These are phyloP conservation scores for Pelosia muscerda DNA, from an alignment of 2,888 invertebrate species.

Conservation along the genomic window DNA sequence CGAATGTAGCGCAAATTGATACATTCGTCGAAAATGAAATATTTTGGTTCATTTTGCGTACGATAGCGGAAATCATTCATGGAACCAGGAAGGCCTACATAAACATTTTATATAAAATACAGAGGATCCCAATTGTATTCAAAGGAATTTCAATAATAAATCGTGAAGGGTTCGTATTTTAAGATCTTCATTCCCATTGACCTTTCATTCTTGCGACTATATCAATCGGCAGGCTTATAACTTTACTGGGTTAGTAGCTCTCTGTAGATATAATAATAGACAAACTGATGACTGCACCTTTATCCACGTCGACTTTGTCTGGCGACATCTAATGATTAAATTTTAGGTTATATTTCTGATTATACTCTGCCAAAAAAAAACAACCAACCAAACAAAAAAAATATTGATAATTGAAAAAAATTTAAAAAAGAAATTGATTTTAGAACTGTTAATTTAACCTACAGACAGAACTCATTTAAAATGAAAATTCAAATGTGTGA, in stretches of 20 bases:
- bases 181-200: slow-evolving; percentile 44
- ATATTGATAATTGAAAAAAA: no score
- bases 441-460: no score
- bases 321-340: no score
- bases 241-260: slow-evolving; percentile 14
- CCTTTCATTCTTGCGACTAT: slow-evolving; percentile 43
- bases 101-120: slow-evolving; percentile 44
- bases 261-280: slow-evolving; percentile 24
- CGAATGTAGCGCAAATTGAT: slow-evolving; percentile 20
- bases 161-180: slow-evolving; percentile 45
- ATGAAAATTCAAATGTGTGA: no score
- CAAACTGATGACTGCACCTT: no score
- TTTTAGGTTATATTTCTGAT: no score
- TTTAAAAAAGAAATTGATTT: no score
- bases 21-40: slow-evolving; percentile 27
- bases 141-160: slow-evolving; percentile 48
- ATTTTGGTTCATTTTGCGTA: slow-evolving; percentile 29
- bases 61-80: slow-evolving; percentile 31
- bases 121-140: slow-evolving; percentile 38
- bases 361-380: no score
- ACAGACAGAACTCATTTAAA: no score
- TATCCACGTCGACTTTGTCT: no score
- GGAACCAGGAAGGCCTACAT: slow-evolving; percentile 26
- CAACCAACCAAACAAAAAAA: no score
- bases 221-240: slow-evolving; percentile 34